These are phyloP conservation scores for Trachops cirrhosus DNA, from an alignment of 2,797 vertebrate species.

Conservation along the genomic window DNA sequence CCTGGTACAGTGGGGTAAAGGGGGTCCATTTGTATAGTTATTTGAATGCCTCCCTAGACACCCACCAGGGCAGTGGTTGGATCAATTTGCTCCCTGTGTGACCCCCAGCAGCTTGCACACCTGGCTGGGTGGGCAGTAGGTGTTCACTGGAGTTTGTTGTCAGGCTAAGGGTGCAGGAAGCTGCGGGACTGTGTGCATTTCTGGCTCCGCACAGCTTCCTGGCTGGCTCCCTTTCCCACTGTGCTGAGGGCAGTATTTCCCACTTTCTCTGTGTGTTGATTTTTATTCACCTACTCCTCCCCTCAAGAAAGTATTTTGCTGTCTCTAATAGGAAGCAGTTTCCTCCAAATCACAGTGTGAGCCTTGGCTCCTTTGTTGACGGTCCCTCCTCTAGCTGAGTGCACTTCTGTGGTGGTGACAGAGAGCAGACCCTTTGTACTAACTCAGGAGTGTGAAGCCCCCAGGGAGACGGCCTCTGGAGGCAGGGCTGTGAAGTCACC, in stretches of 20 bases:
- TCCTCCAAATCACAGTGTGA: neutral
- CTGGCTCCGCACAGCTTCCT: neutral
- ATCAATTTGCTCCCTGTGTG: neutral
- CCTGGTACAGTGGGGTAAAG: neutral
- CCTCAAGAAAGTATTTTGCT: neutral
- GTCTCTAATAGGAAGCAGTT: neutral
- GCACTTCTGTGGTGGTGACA: neutral
- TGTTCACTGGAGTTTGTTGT: neutral
- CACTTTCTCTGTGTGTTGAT: neutral
- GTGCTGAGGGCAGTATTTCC: neutral
- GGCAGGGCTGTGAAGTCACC: neutral
- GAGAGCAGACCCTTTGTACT: neutral
- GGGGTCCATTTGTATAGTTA: neutral
- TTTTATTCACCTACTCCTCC: neutral
- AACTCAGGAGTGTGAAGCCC: fast-evolving
- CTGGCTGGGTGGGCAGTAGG: neutral
- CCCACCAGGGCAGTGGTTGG: neutral
- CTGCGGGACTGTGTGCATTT: neutral
- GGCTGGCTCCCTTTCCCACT: neutral
- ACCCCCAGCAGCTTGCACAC: fast-evolving
- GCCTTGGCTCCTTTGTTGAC: neutral
- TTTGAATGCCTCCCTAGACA: neutral
- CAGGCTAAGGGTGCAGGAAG: neutral
- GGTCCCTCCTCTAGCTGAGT: neutral
- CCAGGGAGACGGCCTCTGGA: fast-evolving